Conservation (phyloP, 2,888 invertebrate genomes). For the Pelosia muscerda region DNA sequence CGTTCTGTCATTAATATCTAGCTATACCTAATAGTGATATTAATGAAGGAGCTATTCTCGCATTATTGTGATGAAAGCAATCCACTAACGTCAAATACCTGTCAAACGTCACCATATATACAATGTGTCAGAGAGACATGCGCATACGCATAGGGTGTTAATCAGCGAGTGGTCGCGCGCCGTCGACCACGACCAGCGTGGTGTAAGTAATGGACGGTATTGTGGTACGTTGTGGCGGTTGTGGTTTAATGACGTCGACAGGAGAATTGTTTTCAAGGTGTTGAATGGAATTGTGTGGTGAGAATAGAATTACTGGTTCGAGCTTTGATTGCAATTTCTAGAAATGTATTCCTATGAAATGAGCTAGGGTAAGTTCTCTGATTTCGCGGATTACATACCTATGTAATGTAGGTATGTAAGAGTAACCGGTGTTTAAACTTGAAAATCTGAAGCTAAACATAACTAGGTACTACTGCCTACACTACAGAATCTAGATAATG, state of each 20-base stretch:
- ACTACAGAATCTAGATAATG: no score
- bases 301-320: conserved; percentile 5
- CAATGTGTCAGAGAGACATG: conserved; percentile 20
- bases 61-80: not conserved
- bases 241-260: conserved; percentile 9
- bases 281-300: conserved; percentile 16
- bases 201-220: conserved; percentile 33
- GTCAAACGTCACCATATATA: conserved; percentile 15
- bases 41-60: no score
- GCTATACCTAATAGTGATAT: no score
- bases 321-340: conserved; percentile 1
- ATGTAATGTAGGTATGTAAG: not conserved
- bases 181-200: conserved; percentile 46
- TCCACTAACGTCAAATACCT: not conserved
- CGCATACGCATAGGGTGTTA: conserved; percentile 35
- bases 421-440: no score
- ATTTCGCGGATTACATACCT: not conserved
- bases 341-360: not conserved
- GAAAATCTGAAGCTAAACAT: no score
- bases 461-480: no score
- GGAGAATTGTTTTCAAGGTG: conserved; percentile 9
- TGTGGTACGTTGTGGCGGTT: conserved; percentile 9
- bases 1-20: not conserved
- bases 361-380: not conserved
- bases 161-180: conserved; percentile 50